Conservation (phyloP, 2,113 vertebrate species). For the Eurystomus gularis region DNA sequence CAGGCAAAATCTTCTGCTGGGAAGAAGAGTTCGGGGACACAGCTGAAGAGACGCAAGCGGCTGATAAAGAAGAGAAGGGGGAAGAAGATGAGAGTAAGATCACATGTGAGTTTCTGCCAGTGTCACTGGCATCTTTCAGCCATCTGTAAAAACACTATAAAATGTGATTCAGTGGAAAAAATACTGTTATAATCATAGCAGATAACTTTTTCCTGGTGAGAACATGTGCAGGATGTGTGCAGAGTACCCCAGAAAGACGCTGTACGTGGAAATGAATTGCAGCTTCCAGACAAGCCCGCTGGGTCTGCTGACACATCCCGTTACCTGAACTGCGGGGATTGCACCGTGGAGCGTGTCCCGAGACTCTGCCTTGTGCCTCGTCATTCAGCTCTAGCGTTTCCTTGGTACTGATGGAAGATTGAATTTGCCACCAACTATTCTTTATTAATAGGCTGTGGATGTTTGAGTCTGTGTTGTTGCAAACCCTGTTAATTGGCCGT, state of each 20-base stretch:
- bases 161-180: not conserved
- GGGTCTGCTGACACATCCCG: not conserved
- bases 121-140: not conserved
- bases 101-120: not conserved
- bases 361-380: not conserved
- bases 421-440: not conserved
- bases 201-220: not conserved
- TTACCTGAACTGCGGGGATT: not conserved
- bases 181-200: not conserved
- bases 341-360: not conserved
- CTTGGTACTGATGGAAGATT: not conserved
- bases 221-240: not conserved
- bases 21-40: slow-evolving; percentile 54
- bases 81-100: slow-evolving; percentile 69
- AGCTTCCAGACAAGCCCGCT: not conserved
- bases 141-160: not conserved
- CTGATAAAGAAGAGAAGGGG: slow-evolving; percentile 75
- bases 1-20: slow-evolving; percentile 41
- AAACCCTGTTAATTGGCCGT: not conserved
- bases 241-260: not conserved
- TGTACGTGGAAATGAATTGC: not conserved
- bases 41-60: slow-evolving; percentile 73
- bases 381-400: not conserved
- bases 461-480: not conserved
- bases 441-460: not conserved